phyloP scores from a whole-genome alignment of 2,113 vertebrate species.

The Myodes glareolus region DNA sequence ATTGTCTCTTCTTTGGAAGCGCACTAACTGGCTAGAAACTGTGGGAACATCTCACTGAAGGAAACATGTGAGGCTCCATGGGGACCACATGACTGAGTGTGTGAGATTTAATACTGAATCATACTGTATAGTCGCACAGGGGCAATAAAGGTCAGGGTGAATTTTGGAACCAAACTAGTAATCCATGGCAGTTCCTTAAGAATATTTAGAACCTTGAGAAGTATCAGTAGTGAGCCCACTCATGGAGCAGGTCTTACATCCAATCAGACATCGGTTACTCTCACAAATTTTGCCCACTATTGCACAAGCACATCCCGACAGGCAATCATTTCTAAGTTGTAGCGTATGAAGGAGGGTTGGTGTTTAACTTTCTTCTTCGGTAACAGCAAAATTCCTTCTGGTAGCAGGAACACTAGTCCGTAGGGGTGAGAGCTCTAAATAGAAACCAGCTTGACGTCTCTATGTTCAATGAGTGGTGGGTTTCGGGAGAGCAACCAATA shows the following conservation, averaged over 20 bases:
- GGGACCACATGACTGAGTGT: neutral
- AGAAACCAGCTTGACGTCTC: neutral
- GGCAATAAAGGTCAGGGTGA: neutral
- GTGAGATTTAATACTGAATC: neutral
- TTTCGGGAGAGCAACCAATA: neutral
- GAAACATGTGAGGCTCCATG: neutral
- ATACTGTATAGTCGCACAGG: constrained; percentile 6
- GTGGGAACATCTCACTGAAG: neutral
- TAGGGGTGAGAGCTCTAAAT: neutral
- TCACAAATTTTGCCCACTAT: neutral
- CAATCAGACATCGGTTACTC: neutral
- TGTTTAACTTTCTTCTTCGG: neutral
- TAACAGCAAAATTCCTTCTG: neutral
- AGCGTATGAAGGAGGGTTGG: neutral
- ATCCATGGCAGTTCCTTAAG: neutral
- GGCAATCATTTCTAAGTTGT: too few relatives aligned
- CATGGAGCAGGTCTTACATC: neutral
- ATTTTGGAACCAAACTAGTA: neutral
- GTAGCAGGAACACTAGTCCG: neutral
- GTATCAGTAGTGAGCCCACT: neutral
- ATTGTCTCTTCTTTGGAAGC: neutral
- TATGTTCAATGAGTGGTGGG: neutral
- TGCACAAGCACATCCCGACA: too few relatives aligned
- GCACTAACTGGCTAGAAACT: neutral
- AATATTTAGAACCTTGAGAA: neutral